Percentiles rank a stretch among this genome's conserved stretches.
phyloP scores from a whole-genome alignment of 2,797 vertebrate genomes.

The Octomys mimax region DNA sequence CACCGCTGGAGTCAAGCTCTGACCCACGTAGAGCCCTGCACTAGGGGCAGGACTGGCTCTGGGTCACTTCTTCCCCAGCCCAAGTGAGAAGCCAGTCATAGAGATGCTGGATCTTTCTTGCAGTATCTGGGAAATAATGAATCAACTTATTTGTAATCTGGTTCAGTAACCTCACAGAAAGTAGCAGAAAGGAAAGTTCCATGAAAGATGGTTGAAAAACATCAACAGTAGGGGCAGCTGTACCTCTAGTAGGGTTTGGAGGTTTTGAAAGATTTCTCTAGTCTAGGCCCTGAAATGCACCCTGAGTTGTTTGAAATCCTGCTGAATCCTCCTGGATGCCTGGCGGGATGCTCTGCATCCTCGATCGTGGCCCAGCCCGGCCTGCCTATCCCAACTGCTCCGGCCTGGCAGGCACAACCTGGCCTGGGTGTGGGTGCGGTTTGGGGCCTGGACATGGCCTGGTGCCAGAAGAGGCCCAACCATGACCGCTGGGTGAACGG shows the following conservation, averaged over 20 bases:
- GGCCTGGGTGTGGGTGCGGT: not conserved
- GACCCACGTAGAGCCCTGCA: not conserved
- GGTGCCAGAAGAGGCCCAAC: not conserved
- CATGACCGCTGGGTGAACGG: not conserved
- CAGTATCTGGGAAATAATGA: not conserved
- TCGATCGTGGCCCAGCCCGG: not conserved
- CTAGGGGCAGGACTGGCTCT: fast-evolving
- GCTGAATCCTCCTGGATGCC: too few relatives aligned
- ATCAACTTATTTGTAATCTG: not conserved
- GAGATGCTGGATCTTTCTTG: not conserved
- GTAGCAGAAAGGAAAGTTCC: not conserved
- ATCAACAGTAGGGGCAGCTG: fast-evolving
- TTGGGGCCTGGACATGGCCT: not conserved
- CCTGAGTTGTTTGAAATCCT: fast-evolving
- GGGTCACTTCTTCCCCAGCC: not conserved
- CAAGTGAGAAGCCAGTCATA: fast-evolving
- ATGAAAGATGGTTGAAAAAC: fast-evolving
- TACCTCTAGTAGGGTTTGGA: fast-evolving
- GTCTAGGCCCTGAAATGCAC: fast-evolving
- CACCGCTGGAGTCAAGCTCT: fast-evolving
- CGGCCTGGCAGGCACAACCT: not conserved
- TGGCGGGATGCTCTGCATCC: not conserved
- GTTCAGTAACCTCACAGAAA: not conserved
- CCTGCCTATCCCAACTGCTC: not conserved
- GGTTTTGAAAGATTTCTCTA: not conserved